phyloP scores from a whole-genome alignment of 2,797 vertebrate genomes.

The Eidolon dupreanum region DNA sequence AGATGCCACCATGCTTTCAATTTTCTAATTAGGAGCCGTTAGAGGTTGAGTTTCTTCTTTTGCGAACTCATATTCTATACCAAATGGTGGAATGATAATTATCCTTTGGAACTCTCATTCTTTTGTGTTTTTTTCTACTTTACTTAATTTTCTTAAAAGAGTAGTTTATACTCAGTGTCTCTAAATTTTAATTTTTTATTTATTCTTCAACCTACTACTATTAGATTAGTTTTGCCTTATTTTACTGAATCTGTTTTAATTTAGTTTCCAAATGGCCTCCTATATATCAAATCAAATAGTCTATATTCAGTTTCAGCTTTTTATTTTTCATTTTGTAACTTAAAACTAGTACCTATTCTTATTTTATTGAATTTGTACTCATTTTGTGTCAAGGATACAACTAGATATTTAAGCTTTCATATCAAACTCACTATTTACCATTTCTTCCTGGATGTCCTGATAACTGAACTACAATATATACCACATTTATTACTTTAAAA shows the following conservation, averaged over 20 bases:
- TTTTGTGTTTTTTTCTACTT: not conserved
- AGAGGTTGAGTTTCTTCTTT: not conserved
- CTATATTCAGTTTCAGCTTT: not conserved
- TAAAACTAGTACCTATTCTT: not conserved
- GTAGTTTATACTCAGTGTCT: not conserved
- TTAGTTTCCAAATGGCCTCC: not conserved
- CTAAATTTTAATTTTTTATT: not conserved
- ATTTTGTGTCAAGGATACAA: not conserved
- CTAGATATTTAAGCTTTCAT: not conserved
- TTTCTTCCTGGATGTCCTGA: not conserved
- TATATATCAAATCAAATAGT: not conserved
- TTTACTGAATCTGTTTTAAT: not conserved
- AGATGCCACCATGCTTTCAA: not conserved
- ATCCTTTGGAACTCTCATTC: not conserved
- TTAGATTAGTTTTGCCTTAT: not conserved
- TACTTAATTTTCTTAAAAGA: not conserved
- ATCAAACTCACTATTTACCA: not conserved
- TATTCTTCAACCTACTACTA: not conserved
- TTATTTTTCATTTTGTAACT: not conserved
- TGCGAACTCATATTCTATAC: not conserved
- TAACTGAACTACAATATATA: not conserved
- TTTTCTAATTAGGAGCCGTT: not conserved
- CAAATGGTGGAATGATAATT: not conserved
- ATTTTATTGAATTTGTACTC: not conserved
- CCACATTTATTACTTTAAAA: not conserved